Percentiles rank a stretch among this genome's conserved stretches.
Conservation (phyloP, 2,888 invertebrate genomes). For the Rhagonycha fulva region DNA sequence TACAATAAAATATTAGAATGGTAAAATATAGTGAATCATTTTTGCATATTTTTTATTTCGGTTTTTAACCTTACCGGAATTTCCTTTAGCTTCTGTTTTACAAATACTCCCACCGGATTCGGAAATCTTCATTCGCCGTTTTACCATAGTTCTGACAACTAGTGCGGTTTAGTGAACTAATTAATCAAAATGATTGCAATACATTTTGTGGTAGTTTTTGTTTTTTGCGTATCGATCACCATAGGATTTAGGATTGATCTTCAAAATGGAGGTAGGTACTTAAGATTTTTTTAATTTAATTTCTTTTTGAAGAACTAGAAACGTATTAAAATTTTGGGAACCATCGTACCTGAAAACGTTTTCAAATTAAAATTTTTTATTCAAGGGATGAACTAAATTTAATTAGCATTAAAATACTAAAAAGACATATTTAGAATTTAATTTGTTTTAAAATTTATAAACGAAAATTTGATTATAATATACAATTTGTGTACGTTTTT, state of each 20-base stretch:
- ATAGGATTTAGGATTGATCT: background rate
- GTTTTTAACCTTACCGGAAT: background rate
- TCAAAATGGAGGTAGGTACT: background rate
- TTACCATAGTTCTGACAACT: background rate
- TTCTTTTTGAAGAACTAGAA: background rate
- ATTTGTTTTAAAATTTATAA: background rate
- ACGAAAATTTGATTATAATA: background rate
- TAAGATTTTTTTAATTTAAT: background rate
- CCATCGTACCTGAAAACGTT: too few species aligned
- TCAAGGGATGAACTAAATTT: background rate
- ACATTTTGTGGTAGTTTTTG: background rate
- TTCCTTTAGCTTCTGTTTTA: background rate
- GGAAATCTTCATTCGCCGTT: background rate
- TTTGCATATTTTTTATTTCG: background rate
- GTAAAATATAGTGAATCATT: background rate
- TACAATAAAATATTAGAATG: background rate
- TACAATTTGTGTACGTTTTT: background rate
- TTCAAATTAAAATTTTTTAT: background rate
- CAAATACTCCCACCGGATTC: background rate
- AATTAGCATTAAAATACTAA: background rate
- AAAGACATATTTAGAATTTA: background rate
- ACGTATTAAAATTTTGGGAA: background rate
- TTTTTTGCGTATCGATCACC: background rate
- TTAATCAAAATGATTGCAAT: background rate
- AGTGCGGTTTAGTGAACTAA: background rate